phyloP scores from a whole-genome alignment of 2,888 invertebrate genomes.

The Megastigmus dorsalis region DNA sequence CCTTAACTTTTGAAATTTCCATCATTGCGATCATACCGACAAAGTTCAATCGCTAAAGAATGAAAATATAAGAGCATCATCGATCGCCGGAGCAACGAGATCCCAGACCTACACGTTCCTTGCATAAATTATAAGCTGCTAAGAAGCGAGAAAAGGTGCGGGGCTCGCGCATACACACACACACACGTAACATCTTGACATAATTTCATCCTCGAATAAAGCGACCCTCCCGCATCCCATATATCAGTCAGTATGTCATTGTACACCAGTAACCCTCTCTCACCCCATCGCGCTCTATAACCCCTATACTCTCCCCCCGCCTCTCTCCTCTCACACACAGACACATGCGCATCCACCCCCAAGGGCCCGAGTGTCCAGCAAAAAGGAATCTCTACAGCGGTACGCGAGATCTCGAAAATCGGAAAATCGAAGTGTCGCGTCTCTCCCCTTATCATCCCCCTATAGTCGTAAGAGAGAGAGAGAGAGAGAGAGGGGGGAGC shows the following conservation, averaged over 20 bases:
- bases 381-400: no score
- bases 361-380: no score
- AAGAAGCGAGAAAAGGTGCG: no score
- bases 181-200: not conserved
- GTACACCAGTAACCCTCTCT: not conserved
- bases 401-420: no score
- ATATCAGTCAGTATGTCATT: slow-evolving; percentile 27
- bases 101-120: no score
- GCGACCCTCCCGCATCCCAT: not conserved
- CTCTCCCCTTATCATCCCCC: no score
- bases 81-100: no score
- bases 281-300: not conserved
- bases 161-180: no score
- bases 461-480: no score
- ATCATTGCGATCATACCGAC: not conserved
- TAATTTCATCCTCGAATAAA: not conserved
- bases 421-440: no score
- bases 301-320: not conserved
- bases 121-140: no score
- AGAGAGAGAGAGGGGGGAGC: not conserved
- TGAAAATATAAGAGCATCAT: no score
- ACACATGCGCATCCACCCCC: not conserved
- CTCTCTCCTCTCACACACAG: not conserved
- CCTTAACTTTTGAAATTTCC: not conserved
- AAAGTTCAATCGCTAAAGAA: not conserved